phyloP scores from a whole-genome alignment of 64 coral and sea anemone species.

The Pocillopora damicornis region DNA sequence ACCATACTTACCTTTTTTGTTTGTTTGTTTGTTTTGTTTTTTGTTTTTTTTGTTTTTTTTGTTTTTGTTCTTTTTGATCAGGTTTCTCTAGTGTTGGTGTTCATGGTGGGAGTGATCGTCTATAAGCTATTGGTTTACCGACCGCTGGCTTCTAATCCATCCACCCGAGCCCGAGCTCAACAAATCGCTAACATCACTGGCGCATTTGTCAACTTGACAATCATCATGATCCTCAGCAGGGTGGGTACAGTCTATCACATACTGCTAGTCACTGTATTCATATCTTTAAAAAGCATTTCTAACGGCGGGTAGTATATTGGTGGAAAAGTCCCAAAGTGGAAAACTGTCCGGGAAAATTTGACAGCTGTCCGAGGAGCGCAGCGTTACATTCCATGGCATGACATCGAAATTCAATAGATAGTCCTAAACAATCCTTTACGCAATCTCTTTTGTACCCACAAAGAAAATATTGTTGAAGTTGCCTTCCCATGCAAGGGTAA shows the following conservation, averaged over 20 bases:
- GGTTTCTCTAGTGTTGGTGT: conserved; percentile 99
- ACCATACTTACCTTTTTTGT: neutral
- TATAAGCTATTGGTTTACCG: conserved; percentile 97
- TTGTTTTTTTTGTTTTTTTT: neutral
- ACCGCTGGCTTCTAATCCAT: conserved; percentile 79
- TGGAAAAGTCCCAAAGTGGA: too few relatives aligned
- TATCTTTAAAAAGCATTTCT: neutral
- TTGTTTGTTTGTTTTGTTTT: neutral
- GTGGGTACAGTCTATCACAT: conserved; percentile 32
- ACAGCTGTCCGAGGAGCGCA: too few relatives aligned
- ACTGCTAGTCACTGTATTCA: neutral
- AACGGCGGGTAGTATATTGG: too few relatives aligned
- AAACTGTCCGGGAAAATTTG: too few relatives aligned
- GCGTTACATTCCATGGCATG: too few relatives aligned
- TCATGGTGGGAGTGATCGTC: conserved; percentile 99
- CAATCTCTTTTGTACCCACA: too few relatives aligned
- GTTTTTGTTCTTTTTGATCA: neutral
- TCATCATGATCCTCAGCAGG: conserved; percentile 98
- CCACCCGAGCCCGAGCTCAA: conserved; percentile 78
- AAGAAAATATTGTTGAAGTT: too few relatives aligned
- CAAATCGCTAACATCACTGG: conserved; percentile 96
- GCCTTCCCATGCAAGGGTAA: too few relatives aligned
- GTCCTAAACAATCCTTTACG: too few relatives aligned
- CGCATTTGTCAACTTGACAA: conserved; percentile 99
- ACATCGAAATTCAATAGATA: too few relatives aligned